Evolutionary conservation across 2,888 invertebrate species (phyloP).

Genomic region (Masnerella sp.): DNA sequence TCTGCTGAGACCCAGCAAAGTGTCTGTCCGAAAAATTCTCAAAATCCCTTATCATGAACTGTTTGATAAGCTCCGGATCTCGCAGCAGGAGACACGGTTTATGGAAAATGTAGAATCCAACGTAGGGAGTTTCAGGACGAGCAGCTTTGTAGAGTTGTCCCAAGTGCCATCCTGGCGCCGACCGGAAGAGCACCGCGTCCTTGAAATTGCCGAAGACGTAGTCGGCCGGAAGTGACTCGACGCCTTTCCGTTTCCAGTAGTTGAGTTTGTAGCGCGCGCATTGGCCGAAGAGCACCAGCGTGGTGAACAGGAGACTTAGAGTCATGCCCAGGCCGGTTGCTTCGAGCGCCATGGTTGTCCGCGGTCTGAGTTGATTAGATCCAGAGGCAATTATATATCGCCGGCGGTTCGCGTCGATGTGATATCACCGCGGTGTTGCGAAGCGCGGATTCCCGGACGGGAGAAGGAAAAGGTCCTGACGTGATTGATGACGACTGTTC

Average conservation of each 20-base stretch:
- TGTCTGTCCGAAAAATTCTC: slow-evolving; percentile 78
- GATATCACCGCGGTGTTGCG: slow-evolving; percentile 19
- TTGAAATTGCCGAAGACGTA: slow-evolving; percentile 72
- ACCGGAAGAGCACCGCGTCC: slow-evolving; percentile 68
- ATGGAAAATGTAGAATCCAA: slow-evolving; percentile 79
- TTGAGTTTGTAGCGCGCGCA: slow-evolving; percentile 68
- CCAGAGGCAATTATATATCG: too few relatives aligned
- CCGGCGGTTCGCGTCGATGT: slow-evolving; percentile 20
- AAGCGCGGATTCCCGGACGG: slow-evolving; percentile 15
- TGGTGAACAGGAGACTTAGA: slow-evolving; percentile 40
- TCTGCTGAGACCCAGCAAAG: slow-evolving; percentile 74
- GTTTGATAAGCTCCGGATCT: slow-evolving; percentile 78
- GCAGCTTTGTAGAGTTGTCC: slow-evolving; percentile 67
- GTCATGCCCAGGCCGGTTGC: slow-evolving; percentile 25
- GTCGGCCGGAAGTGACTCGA: slow-evolving; percentile 65
- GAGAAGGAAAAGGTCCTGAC: too few relatives aligned
- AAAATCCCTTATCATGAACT: slow-evolving; percentile 76
- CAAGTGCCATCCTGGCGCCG: slow-evolving; percentile 70
- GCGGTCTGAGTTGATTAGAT: slow-evolving; percentile 14
- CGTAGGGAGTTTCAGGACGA: slow-evolving; percentile 66
- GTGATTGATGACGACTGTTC: too few relatives aligned
- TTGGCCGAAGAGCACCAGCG: slow-evolving; percentile 48
- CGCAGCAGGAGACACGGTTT: slow-evolving; percentile 78
- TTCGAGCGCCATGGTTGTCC: slow-evolving; percentile 26
- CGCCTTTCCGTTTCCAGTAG: slow-evolving; percentile 71